Evolutionary conservation across 2,888 invertebrate genomes (phyloP), one percentile per base, ranked within the genome.

Genomic region (Sisyra terminalis): DNA sequence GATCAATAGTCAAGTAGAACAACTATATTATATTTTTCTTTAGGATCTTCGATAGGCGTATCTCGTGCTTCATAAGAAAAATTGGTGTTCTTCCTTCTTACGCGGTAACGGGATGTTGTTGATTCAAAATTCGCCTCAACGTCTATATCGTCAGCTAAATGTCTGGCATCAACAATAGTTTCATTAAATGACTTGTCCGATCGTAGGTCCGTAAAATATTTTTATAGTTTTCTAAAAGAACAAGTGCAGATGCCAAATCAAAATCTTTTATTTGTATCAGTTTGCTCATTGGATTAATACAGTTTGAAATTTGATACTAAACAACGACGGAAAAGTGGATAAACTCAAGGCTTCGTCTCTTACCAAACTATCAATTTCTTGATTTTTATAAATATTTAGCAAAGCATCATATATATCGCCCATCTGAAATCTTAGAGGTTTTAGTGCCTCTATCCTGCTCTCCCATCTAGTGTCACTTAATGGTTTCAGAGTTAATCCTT

Each of bases 191-290:
- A 47, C 30, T 42, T 43, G 47, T 50, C 46, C 44, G 44, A 50
- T 49, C 46, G 46, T 46, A 46, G 46, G 45, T 48, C 41, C 44
- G 45, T 45, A 46, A 51, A 50, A 43, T 47, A 45, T 48, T 46
- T 50, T 50, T 50, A 41, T 46, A 47, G 39, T 44, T 48, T 48
- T 50, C 37, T 43, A 48, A 44, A 46, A 47, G 45, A 47, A 48
- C 43, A 48, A 50, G 46, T 46, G 46, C 47, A 49, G 45, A 44
- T 42, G 44, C 36, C 47, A 46, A 29, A 45, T 47, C 43, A 34
- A 46, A 46, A 46, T 49, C 44, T 46, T 49, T 46, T 40, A 44
- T 49, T 47, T 49, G 46, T 44, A 48, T 46, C 44, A 49, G 40
- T 39, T 49, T 50, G 41, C 47, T 50, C 42, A 49, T 46, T 44